Evolutionary conservation across 1,140 invertebrate genomes (phyloP).

Genomic region (Heliothis subflexa): DNA sequence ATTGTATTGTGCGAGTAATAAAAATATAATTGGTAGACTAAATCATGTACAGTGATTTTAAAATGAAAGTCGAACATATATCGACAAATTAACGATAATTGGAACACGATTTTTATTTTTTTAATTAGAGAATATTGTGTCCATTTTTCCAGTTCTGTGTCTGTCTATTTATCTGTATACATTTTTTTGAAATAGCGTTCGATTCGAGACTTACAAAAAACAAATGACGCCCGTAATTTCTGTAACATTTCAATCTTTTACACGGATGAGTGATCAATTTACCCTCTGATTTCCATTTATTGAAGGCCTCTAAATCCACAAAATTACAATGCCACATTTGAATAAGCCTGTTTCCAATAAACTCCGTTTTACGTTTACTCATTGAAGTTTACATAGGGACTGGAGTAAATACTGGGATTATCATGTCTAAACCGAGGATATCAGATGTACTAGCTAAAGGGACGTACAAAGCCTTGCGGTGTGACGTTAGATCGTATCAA

Average conservation of each 20-base stretch:
- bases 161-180: background rate
- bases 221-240: background rate
- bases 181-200: background rate
- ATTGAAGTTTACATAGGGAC: background rate
- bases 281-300: slow-evolving; percentile 26
- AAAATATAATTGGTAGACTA: slow-evolving; percentile 43
- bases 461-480: background rate
- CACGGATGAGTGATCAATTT: slow-evolving; percentile 14
- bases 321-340: slow-evolving; percentile 31
- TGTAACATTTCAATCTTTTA: slow-evolving; percentile 1
- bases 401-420: slow-evolving; percentile 15
- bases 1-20: slow-evolving; percentile 42
- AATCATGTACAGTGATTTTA: slow-evolving; percentile 29
- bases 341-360: slow-evolving; percentile 26
- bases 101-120: slow-evolving; percentile 24
- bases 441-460: background rate
- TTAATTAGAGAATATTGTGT: slow-evolving; percentile 23
- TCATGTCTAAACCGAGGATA: background rate
- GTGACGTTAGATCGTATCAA: slow-evolving; percentile 4
- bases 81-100: slow-evolving; percentile 34
- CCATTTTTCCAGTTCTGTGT: background rate
- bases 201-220: background rate
- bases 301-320: slow-evolving; percentile 25
- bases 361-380: slow-evolving; percentile 1
- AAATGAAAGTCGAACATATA: slow-evolving; percentile 24